Base-by-base conservation (phyloP, 2,888 invertebrate genomes). In the Drosophila merina region DNA sequence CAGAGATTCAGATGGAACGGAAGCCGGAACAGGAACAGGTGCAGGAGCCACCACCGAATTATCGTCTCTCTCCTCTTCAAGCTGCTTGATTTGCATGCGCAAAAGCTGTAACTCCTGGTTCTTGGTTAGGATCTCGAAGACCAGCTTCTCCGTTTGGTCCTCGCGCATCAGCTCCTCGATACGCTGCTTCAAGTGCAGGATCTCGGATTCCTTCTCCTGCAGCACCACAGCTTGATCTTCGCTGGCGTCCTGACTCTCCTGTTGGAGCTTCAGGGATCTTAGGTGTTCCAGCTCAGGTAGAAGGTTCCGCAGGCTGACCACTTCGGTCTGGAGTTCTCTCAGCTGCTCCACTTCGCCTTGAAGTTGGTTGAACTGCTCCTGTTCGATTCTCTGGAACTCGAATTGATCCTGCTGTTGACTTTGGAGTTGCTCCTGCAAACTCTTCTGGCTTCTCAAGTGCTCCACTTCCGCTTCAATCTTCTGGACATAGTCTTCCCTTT, bases 101-200 rank as follows among this genome's bases (percentile, higher is more conserved):
- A 93, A 76, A 66, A 79, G 59, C 57, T 92, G 92, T 14, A 92
- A 86, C 74, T 92, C 92, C 72, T 92, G 91, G 26, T 92, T 89
- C 73, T 92, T 90, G 28, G 87, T 88, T 0, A 90, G 68, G 68
- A 91, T 90, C 76, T 91, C 92, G 3, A 92, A 77, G 10, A 91
- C 91, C 20, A 92, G 73, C 30, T 91, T 89, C 58, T 92, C 90
- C 4, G 91, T 88, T 55, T 89, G 84, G 70, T 92, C 91, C 81
- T 92, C 92, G 12, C 90, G 87, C 79, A 92, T 92, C 1, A 92
- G 88, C 47, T 93, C 92, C 52, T 92, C 91, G 40, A 91, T 90
- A 73, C 90, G 91, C 69, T 89, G 90, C 67, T 89, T 90, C 0
- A 89, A 75, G 45, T 91, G 91, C 64, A 88, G 75, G 60, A 91